These are phyloP conservation scores for Lasioglossum albipes DNA, from an alignment of 1,140 invertebrate species.

Conservation along the genomic window DNA sequence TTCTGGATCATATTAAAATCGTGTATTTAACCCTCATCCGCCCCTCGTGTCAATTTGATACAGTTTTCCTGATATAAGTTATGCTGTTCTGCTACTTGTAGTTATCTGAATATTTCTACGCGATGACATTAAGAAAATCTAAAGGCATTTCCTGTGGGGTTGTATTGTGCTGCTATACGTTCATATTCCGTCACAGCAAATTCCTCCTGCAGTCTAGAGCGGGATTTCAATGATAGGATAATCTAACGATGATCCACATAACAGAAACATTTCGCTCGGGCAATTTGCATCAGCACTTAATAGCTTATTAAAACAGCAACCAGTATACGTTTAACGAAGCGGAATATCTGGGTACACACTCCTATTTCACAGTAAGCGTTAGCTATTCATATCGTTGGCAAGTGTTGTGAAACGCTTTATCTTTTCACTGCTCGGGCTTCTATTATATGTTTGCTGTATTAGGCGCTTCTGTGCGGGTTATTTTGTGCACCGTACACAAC, in stretches of 20 bases:
- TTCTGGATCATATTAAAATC: too few species aligned
- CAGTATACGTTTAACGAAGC: neutral
- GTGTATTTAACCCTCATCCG: too few species aligned
- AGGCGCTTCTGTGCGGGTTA: neutral
- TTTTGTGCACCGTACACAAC: neutral
- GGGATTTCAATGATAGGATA: neutral
- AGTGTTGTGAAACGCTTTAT: constrained; percentile 11
- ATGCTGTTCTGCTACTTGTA: too few species aligned
- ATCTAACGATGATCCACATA: neutral
- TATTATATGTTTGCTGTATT: neutral
- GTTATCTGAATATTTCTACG: too few species aligned
- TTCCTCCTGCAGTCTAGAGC: neutral
- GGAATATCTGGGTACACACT: constrained; percentile 5
- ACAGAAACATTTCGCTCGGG: neutral
- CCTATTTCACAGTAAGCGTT: neutral
- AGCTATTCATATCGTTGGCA: constrained; percentile 17
- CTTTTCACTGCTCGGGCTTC: neutral
- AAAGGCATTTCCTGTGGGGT: too few species aligned
- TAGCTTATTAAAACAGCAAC: constrained; percentile 18
- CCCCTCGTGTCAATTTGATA: too few species aligned
- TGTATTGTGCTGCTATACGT: too few species aligned
- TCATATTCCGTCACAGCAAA: neutral
- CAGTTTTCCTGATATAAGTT: too few species aligned
- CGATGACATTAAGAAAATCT: too few species aligned
- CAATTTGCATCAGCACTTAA: neutral